Base-by-base conservation (phyloP, 1,140 invertebrate species). In the Teleopsis dalmanni region DNA sequence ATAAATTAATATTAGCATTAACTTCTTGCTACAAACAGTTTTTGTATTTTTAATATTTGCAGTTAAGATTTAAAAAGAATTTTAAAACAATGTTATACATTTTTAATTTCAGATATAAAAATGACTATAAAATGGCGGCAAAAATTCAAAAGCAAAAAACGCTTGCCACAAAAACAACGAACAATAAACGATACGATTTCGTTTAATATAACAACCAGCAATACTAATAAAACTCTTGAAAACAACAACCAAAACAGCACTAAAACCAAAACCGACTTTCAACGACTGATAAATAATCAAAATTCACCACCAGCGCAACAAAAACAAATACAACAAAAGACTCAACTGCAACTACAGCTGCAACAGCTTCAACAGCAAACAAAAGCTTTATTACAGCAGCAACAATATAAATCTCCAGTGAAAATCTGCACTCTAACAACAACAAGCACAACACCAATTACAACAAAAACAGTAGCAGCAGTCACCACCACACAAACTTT, bases 51-150 rank as follows among this genome's bases (percentile, higher is more conserved):
- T n/a, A n/a, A n/a, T n/a, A n/a, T n/a, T n/a, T n/a, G n/a, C n/a
- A n/a, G n/a, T n/a, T n/a, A n/a, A n/a, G n/a, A n/a, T n/a, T n/a
- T n/a, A n/a, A n/a, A n/a, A n/a, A n/a, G n/a, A n/a, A n/a, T n/a
- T n/a, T n/a, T n/a, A n/a, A n/a, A n/a, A n/a, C n/a, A n/a, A n/a
- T n/a, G n/a, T n/a, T n/a, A n/a, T n/a, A n/a, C 26, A 34, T 40
- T 31, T 19, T 29, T 11, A 43, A 11, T 43, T 18, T 10, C 27
- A 43, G 41, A 43, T 11, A 59, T 48, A 54, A 63, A 54, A 57
- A 64, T 66, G 63, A 61, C 64, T 55, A 60, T 67, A 51, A 66
- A 67, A 67, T 67, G 64, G 60, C 63, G 64, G 16, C 63, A 66
- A 45, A 67, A 62, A 66, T 64, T 62, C 56, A 66, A 67, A 66